Evolutionary conservation across 2,888 invertebrate genomes (phyloP).

Genomic region (Escarpia spicata): DNA sequence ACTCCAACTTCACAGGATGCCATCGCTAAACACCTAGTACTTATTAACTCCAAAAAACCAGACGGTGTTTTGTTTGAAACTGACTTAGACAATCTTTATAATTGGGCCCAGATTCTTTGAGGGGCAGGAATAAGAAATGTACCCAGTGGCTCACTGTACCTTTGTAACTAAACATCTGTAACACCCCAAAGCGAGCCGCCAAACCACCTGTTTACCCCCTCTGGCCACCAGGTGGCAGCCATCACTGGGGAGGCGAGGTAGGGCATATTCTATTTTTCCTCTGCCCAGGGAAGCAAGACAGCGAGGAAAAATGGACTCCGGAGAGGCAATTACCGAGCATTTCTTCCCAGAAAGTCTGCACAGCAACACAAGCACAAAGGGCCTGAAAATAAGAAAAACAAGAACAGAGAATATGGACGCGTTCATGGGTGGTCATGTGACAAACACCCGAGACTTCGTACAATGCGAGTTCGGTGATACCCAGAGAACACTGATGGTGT

Average conservation of each 20-base stretch:
- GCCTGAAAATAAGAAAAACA: background rate
- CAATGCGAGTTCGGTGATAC: background rate
- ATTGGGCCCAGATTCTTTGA: background rate
- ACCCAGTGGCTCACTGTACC: background rate
- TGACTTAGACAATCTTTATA: background rate
- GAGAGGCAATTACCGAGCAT: background rate
- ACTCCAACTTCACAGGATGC: background rate
- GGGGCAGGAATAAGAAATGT: background rate
- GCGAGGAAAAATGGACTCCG: background rate
- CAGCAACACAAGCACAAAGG: background rate
- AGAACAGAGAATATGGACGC: background rate
- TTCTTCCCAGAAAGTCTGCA: background rate
- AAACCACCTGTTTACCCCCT: background rate
- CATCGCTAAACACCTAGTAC: background rate
- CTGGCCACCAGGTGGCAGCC: background rate
- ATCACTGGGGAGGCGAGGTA: background rate
- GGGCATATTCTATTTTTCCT: conserved; percentile 2
- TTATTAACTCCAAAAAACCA: background rate
- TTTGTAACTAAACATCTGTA: background rate
- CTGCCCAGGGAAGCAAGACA: background rate
- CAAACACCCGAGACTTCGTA: background rate
- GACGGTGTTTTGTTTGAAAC: background rate
- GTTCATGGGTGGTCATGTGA: background rate
- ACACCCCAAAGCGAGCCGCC: background rate
- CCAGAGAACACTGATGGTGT: background rate